Evolutionary conservation across 2,888 invertebrate genomes (phyloP).

Genomic region (Torymus aiolomorphi): DNA sequence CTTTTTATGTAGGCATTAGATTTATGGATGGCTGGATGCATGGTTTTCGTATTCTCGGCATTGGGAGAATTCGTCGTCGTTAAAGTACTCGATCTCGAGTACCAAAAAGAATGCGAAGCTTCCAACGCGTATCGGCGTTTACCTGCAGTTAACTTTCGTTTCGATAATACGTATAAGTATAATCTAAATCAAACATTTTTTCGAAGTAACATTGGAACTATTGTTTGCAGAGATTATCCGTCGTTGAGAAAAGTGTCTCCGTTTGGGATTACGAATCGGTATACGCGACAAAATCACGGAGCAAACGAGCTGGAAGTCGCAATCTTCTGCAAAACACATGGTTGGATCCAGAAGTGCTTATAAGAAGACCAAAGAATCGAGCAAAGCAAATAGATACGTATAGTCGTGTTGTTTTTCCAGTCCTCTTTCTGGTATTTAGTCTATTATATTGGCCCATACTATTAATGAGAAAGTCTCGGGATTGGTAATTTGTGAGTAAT

Average conservation of each 20-base stretch:
- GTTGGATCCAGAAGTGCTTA: conserved; percentile 70
- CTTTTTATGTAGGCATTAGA: conserved; percentile 82
- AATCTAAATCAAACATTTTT: conserved; percentile 1
- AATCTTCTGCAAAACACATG: conserved; percentile 72
- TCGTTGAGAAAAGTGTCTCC: conserved; percentile 81
- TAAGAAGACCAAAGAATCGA: conserved; percentile 79
- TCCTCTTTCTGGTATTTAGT: conserved; percentile 86
- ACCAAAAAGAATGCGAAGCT: conserved; percentile 77
- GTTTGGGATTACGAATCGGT: conserved; percentile 68
- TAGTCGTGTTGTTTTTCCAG: conserved; percentile 86
- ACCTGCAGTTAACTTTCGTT: conserved; percentile 63
- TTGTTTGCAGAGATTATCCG: conserved; percentile 79
- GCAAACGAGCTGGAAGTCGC: conserved; percentile 67
- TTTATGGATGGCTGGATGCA: conserved; percentile 92
- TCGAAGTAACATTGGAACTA: no score
- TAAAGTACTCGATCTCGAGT: conserved; percentile 87
- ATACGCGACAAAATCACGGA: conserved; percentile 62
- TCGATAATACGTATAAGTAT: not conserved
- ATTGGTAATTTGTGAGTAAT: not conserved
- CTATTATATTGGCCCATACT: conserved; percentile 88
- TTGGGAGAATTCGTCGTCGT: conserved; percentile 90
- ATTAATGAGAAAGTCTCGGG: conserved; percentile 79
- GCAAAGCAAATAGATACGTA: conserved; percentile 88
- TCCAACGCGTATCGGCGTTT: conserved; percentile 64
- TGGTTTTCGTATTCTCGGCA: conserved; percentile 91